phyloP scores from a whole-genome alignment of 2,888 invertebrate genomes.

The Drosophila nr. perissopoda region DNA sequence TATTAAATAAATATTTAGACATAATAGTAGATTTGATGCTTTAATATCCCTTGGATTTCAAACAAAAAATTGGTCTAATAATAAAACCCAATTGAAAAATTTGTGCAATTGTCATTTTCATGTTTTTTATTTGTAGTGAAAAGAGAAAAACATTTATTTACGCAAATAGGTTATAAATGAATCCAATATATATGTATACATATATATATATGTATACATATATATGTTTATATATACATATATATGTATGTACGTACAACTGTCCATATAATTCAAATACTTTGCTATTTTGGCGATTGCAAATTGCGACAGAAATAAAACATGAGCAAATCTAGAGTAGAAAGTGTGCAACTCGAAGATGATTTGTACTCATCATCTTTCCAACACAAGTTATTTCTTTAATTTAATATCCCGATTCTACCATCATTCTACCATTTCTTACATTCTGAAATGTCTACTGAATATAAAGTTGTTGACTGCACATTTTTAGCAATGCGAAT shows the following conservation, averaged over 20 bases:
- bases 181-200: too few species aligned
- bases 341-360: not conserved
- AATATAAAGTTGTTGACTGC: too few species aligned
- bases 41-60: not conserved
- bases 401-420: not conserved
- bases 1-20: not conserved
- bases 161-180: not conserved
- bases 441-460: not conserved
- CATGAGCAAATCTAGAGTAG: slow-evolving; percentile 5
- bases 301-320: slow-evolving; percentile 54
- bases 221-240: not conserved
- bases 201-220: not conserved
- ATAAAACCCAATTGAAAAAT: not conserved
- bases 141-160: not conserved
- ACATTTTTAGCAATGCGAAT: not conserved
- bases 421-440: not conserved
- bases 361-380: not conserved
- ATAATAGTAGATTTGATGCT: too few species aligned
- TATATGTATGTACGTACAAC: slow-evolving; percentile 24
- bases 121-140: not conserved
- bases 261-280: slow-evolving; percentile 34
- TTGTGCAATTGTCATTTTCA: not conserved
- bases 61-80: not conserved
- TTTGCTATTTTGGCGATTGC: slow-evolving; percentile 54
- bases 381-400: not conserved